phyloP scores from a whole-genome alignment of 2,113 vertebrate genomes.

The Phrynosoma blainvillii region DNA sequence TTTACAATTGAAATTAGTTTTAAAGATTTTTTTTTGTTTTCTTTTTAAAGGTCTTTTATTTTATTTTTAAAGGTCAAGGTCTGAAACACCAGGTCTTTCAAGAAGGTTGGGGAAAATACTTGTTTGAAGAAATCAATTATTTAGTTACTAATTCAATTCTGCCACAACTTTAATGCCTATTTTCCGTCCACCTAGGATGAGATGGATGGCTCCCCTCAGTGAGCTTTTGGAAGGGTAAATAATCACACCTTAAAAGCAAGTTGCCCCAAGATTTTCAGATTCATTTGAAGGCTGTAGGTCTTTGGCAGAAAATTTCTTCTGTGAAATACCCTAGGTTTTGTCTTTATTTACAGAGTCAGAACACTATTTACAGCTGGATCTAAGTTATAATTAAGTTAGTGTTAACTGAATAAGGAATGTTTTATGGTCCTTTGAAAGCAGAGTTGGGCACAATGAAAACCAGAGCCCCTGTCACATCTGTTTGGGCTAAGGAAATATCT shows the following conservation, averaged over 20 bases:
- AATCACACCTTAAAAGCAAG: not conserved
- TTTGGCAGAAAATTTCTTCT: not conserved
- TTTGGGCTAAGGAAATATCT: not conserved
- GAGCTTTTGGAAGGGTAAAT: not conserved
- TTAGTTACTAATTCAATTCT: not conserved
- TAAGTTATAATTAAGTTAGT: not conserved
- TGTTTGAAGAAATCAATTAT: conserved; percentile 5
- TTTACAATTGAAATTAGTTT: not conserved
- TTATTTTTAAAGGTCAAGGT: not conserved
- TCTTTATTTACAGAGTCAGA: not conserved
- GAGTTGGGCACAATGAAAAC: not conserved
- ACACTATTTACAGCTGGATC: not conserved
- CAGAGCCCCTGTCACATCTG: not conserved
- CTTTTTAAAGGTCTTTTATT: not conserved
- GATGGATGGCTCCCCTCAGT: not conserved
- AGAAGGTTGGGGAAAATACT: not conserved
- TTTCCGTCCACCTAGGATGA: not conserved
- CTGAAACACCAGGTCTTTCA: not conserved
- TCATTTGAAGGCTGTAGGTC: not conserved
- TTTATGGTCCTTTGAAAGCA: not conserved
- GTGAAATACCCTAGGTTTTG: not conserved
- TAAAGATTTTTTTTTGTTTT: not conserved
- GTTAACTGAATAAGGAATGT: not conserved
- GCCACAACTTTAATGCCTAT: not conserved
- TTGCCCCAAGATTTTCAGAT: not conserved